Conservation (phyloP, 1,140 invertebrate species). For the Drosophila obscura region DNA sequence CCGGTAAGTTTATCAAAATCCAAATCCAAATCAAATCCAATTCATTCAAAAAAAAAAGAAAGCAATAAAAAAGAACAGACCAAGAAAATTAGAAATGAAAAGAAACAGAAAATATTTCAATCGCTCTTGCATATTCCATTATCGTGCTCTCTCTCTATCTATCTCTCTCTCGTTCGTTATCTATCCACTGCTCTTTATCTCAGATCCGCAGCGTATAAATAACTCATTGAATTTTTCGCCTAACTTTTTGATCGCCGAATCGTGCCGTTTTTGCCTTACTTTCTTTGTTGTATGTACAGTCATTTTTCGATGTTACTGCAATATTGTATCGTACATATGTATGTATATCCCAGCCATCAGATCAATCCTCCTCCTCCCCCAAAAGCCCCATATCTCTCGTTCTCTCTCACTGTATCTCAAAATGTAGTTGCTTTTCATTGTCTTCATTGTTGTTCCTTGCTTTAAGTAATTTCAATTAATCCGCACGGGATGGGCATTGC, state of each 20-base stretch:
- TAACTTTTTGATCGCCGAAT: conserved; percentile 47
- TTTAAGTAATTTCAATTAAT: conserved; percentile 50
- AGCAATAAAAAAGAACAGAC: no score
- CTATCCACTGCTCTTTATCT: conserved; percentile 34
- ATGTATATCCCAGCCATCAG: background rate
- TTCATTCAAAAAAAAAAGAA: conserved; percentile 39
- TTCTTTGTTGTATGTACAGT: conserved; percentile 26
- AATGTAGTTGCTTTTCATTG: conserved; percentile 21
- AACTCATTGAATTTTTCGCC: conserved; percentile 58
- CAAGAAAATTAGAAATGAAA: conserved; percentile 16
- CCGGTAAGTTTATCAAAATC: conserved; percentile 87
- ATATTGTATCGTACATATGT: conserved; percentile 5
- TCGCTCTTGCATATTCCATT: conserved; percentile 73
- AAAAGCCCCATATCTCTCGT: conserved; percentile 2
- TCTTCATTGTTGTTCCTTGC: conserved; percentile 21
- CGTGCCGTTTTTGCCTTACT: conserved; percentile 30
- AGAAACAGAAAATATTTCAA: conserved; percentile 55
- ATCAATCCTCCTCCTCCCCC: background rate
- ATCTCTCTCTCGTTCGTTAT: conserved; percentile 35
- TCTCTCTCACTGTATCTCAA: conserved; percentile 27
- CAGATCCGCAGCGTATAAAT: conserved; percentile 55
- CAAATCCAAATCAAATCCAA: conserved; percentile 51
- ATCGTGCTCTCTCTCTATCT: conserved; percentile 58
- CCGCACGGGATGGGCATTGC: conserved; percentile 43
- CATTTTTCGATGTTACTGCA: conserved; percentile 33